phyloP scores from a whole-genome alignment of 2,888 invertebrate species.

The Drosophila anceps region DNA sequence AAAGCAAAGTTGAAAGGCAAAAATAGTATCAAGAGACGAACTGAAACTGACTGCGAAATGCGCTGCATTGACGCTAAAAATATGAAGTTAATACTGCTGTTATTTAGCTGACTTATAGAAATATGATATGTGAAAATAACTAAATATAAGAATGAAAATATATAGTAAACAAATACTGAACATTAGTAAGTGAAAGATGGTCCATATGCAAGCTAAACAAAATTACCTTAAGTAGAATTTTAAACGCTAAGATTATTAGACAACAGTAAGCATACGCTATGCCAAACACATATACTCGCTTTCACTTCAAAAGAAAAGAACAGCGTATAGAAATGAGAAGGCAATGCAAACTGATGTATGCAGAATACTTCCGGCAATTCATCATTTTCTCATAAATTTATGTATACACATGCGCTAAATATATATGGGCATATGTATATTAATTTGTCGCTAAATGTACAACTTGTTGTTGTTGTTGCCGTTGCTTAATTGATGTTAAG shows the following conservation, averaged over 20 bases:
- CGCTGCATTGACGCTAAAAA: not conserved
- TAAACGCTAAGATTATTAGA: not conserved
- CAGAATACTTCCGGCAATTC: conserved; percentile 3
- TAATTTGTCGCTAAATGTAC: not conserved
- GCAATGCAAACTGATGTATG: not conserved
- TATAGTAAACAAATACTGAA: not conserved
- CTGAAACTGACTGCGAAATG: not conserved
- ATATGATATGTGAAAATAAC: too few species aligned
- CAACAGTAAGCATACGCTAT: not conserved
- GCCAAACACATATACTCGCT: not conserved
- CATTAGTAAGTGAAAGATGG: too few species aligned
- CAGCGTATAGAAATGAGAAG: not conserved
- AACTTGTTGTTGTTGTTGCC: not conserved
- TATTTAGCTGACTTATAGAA: too few species aligned
- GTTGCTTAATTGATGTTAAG: conserved; percentile 12
- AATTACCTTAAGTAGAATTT: not conserved
- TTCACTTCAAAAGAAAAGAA: too few species aligned
- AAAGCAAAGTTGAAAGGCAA: conserved; percentile 34
- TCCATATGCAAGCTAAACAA: not conserved
- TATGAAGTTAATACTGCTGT: not conserved
- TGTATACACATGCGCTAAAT: not conserved
- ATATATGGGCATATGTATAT: not conserved
- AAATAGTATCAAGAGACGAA: not conserved
- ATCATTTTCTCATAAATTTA: not conserved
- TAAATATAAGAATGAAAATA: not conserved